These are phyloP conservation scores for Sycobia sp. DNA, from an alignment of 1,140 invertebrate species.

Conservation along the genomic window DNA sequence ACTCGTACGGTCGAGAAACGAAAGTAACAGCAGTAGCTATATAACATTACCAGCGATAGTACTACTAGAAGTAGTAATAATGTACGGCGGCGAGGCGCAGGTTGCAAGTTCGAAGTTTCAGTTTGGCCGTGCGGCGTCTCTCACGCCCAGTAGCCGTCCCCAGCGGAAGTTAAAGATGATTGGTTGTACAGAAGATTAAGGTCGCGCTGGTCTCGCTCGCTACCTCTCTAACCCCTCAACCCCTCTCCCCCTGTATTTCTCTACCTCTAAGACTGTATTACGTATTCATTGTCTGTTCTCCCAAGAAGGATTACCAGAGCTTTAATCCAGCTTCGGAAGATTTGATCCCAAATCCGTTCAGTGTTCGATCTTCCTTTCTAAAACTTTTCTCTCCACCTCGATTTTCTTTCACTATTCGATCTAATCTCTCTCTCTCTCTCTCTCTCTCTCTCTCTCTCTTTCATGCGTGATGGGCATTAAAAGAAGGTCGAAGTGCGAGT, in stretches of 20 bases:
- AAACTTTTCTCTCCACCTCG: not conserved
- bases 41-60: no score
- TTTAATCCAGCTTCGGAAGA: slow-evolving; percentile 42
- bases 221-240: not conserved
- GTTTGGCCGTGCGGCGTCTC: not conserved
- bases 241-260: not conserved
- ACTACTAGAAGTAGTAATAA: no score
- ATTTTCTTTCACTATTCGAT: not conserved
- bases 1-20: not conserved
- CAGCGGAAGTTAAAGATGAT: slow-evolving; percentile 25
- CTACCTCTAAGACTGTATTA: slow-evolving; percentile 36
- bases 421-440: not conserved
- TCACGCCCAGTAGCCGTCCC: not conserved
- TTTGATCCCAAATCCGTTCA: slow-evolving; percentile 28
- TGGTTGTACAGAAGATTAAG: slow-evolving; percentile 28
- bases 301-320: slow-evolving; percentile 42
- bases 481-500: no score
- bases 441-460: not conserved
- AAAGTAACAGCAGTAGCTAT: not conserved
- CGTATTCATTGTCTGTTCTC: slow-evolving; percentile 47
- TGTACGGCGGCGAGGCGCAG: not conserved
- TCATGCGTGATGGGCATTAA: no score
- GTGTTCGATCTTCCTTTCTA: no score
- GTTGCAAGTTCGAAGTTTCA: not conserved
- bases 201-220: not conserved